Evolutionary conservation across 1,140 invertebrate genomes (phyloP), one percentile per base, ranked within the genome.

Genomic region (Oedothorax gibbosus): DNA sequence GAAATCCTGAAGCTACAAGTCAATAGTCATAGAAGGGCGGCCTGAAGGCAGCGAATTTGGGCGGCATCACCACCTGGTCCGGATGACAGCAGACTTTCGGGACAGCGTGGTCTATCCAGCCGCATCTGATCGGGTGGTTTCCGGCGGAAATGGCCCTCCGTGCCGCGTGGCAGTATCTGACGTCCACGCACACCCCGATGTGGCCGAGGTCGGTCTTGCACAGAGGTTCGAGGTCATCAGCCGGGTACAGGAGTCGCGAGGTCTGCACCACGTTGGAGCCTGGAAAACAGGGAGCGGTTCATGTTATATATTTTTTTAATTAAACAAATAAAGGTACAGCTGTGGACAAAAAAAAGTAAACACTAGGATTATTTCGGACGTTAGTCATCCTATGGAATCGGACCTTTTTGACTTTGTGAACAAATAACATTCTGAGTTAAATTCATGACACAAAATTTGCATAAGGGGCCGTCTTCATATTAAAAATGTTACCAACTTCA

Each of bases 11-110:
- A 35, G 35, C 35, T 5, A 5, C 35, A 35, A 35, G 35, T 35
- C 35, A 35, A 35, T 35, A 35, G 35, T 35, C 35, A 5, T 35
- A 35, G 35, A 2, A 35, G 35, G 35, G 35, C 5, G 50, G 12
- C 21, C 62, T 49, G 71, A 84, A 84, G 12, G 57, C 21, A 7
- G 57, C 21, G n/a, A 66, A 10, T 11, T 84, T 84, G 0, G 62
- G 60, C 53, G 65, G 81, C 35, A 35, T 5, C 35, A 35, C 35
- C 0, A 85, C 73, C 57, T 85, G 83, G n/a, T 85, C 83, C 2
- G 83, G 83, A 78, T 85, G 83, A 11, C 83, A 85, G 73, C 83
- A 85, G 0, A 85, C 83, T 50, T 20, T 66, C 14, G 82, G 82
- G 4, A 77, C 21, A n/a, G 51, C 66, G 21, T 76, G 56, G 54